Base-by-base conservation (phyloP, 2,113 vertebrate genomes). In the Hipposideros armiger region DNA sequence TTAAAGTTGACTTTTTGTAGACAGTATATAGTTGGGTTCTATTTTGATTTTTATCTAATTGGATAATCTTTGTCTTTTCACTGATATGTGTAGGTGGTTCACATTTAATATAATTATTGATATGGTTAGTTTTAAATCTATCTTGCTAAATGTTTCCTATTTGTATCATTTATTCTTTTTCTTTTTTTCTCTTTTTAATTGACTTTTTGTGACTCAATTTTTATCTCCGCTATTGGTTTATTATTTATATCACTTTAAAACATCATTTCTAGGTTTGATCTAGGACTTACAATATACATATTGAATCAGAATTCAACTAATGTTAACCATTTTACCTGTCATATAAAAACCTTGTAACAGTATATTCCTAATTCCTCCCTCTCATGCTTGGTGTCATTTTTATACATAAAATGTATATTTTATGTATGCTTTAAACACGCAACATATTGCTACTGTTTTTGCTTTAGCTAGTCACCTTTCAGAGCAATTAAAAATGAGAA, bases 1-100 rank as follows among this genome's bases (percentile, higher is more conserved):
- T 70, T 96, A 86, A 92, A 88, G 16, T 40, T 72, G 89, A 47
- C 42, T 86, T 83, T 36, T 94, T 40, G 36, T 73, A 70, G 56
- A 78, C 5, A 86, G 11, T 20, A 26, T 85, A 62, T 70, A 72
- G 13, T 90, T 90, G 72, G 15, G 7, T 90, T 22, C 88, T 69
- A 30, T 52, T 83, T 91, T 88, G n/a, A 67, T 66, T 83, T 60
- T 69, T 52, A 40, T 78, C 52, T 70, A 62, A 26, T 77, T 78
- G 82, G 19, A 60, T 67, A 69, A 67, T 47, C n/a, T 95, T 11
- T 70, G 7, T 90, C n/a, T 52, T 90, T 60, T 85, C 26, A 81
- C 17, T 58, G 42, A 36, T 69, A 22, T 58, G 40, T 47, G 70
- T 81, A 66, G 60, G 19, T 64, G 26, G 20, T 58, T 84, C 77